Base-by-base conservation (phyloP, 2,113 vertebrate species). In the Stigmatopora nigra region DNA sequence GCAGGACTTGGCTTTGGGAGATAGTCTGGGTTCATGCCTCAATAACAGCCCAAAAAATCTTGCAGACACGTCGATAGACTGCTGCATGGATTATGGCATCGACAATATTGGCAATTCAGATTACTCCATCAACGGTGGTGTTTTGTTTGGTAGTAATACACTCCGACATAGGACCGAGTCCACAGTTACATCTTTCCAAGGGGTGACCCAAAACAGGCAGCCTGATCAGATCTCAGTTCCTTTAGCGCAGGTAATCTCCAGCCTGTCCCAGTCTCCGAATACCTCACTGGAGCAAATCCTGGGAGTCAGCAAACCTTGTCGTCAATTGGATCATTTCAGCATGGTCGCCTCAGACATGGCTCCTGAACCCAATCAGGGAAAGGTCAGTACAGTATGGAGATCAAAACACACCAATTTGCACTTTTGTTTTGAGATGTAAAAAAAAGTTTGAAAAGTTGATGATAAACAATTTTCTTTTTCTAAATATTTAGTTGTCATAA, bases 251-350 rank as follows among this genome's bases (percentile, higher is more conserved):
- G 84, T 84, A 20, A 72, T 85, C 61, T 82, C 86, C 63, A 80
- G 75, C 63, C 73, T 86, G 41, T 82, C 86, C 1, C 88, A 88
- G 71, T 77, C 82, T 7, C 74, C 83, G 68, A 81, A 75, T 44
- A 41, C 79, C 51, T 65, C 85, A 52, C 76, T 88, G 71, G 84
- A 87, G 64, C 86, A 87, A 66, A 87, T 88, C 68, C 70, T 87
- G 1, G 79, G 80, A 1, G 76, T 82, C n/a, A 71, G 61, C 22
- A 84, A 83, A 69, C 58, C 81, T 48, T 82, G 73, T 55, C 66
- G 58, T 52, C 83, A 86, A 64, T 61, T 84, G 63, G 84, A 88
- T 56, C 73, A 70, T 9, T 86, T 77, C 1, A 64, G 64, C 45
- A 74, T 83, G 44, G 73, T 86, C 55, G 57, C 72, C 63, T 49